A percentile compares a stretch with the other conserved stretches of the same genome.
Evolutionary conservation across 2,113 vertebrate species (phyloP).

Genomic region (Chaetodon auriga): DNA sequence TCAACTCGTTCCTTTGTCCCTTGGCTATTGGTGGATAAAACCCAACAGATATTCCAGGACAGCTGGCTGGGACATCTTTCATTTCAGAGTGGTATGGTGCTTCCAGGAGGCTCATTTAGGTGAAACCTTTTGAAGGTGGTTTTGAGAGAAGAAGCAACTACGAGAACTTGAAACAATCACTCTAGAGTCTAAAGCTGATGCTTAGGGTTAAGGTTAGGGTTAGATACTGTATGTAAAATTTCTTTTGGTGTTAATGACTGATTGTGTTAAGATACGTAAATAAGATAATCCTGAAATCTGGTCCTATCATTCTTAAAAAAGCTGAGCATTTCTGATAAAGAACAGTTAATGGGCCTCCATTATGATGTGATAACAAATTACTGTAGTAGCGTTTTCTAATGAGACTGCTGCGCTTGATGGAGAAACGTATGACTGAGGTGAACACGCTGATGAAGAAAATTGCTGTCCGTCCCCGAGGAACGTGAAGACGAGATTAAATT

Average conservation of each 20-base stretch:
- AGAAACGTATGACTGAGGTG: background rate
- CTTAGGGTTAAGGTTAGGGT: too few relatives aligned
- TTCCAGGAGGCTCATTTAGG: conserved; percentile 14
- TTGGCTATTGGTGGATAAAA: conserved; percentile 22
- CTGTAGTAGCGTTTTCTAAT: background rate
- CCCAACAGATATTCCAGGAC: conserved; percentile 14
- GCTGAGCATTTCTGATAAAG: background rate
- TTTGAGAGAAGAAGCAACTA: background rate
- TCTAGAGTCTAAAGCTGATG: too few relatives aligned
- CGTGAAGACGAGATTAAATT: background rate
- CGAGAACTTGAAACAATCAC: background rate
- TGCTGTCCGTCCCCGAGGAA: background rate
- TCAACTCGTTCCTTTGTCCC: conserved; percentile 21
- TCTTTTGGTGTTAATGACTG: too few relatives aligned
- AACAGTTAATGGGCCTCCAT: background rate
- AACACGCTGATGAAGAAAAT: conserved; percentile 23
- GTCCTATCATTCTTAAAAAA: background rate
- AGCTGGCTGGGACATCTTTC: conserved; percentile 24
- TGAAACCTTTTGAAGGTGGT: background rate
- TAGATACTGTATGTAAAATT: too few relatives aligned
- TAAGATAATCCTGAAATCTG: background rate
- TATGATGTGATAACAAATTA: background rate
- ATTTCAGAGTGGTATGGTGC: conserved; percentile 1
- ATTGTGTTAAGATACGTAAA: background rate
- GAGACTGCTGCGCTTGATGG: conserved; percentile 1